Conservation (phyloP, 2,888 invertebrate species). For the Caenorhabditis uteleia region DNA sequence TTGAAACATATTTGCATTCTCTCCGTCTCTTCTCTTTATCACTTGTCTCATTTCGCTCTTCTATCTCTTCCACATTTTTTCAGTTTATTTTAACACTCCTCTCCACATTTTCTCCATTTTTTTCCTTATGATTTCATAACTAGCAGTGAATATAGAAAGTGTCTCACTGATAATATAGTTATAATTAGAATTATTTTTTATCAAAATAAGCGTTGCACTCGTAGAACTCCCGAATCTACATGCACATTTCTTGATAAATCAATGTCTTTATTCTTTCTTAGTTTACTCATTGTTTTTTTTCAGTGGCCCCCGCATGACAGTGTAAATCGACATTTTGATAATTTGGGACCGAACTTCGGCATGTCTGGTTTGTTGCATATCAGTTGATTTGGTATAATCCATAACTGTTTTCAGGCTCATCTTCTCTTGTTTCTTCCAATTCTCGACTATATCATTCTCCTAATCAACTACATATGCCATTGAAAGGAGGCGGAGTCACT, state of each 20-base stretch:
- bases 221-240: no score
- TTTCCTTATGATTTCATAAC: no score
- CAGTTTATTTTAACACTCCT: no score
- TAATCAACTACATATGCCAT: conserved; percentile 37
- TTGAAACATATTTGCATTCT: no score
- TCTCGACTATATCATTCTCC: conserved; percentile 25
- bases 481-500: conserved; percentile 26
- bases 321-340: conserved; percentile 30
- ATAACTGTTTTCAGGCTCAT: conserved; percentile 18
- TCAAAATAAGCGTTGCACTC: no score
- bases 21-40: no score
- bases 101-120: no score
- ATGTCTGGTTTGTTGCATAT: conserved; percentile 22
- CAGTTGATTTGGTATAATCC: background rate
- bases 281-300: conserved; percentile 3
- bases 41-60: no score
- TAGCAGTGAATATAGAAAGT: no score
- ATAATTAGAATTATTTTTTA: no score
- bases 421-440: conserved; percentile 23
- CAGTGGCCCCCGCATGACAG: conserved; percentile 32
- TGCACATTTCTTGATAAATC: background rate
- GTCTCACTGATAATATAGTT: no score
- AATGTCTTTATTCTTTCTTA: background rate
- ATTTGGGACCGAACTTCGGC: conserved; percentile 20
- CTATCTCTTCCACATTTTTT: no score